Evolutionary conservation across 2,113 vertebrate genomes (phyloP).

Genomic region (Polyodon spathula): DNA sequence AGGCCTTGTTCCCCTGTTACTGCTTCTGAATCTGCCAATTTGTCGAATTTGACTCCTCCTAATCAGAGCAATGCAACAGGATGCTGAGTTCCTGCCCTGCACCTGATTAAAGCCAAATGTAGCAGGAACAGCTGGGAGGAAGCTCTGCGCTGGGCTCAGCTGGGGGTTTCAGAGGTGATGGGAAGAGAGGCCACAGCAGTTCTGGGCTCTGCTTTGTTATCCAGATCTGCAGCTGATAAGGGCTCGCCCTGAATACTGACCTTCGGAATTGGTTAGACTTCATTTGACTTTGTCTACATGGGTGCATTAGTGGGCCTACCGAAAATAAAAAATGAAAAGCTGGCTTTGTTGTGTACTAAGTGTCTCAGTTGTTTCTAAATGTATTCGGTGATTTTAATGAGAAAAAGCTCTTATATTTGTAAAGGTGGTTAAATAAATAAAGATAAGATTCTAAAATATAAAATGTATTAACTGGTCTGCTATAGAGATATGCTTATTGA

Average conservation of each 20-base stretch:
- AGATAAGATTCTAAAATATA: too few species aligned
- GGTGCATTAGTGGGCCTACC: too few species aligned
- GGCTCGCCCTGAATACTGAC: constrained; percentile 11
- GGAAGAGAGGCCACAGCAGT: constrained; percentile 27
- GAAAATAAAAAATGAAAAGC: too few species aligned
- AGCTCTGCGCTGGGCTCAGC: constrained; percentile 51
- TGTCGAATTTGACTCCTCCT: constrained; percentile 81
- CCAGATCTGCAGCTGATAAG: constrained; percentile 35
- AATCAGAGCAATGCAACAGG: constrained; percentile 83
- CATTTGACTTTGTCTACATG: not conserved
- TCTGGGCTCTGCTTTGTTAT: constrained; percentile 34
- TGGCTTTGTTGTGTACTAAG: too few species aligned
- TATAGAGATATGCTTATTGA: too few species aligned
- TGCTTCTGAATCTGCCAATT: constrained; percentile 62
- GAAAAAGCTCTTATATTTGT: too few species aligned
- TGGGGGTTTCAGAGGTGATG: constrained; percentile 41
- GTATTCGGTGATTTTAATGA: too few species aligned
- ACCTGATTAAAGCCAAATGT: constrained; percentile 90
- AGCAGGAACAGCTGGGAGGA: constrained; percentile 59
- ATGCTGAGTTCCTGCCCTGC: constrained; percentile 79
- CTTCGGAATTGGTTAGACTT: not conserved
- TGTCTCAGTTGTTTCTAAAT: too few species aligned
- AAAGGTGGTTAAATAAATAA: too few species aligned
- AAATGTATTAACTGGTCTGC: too few species aligned
- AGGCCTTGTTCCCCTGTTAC: constrained; percentile 41